Evolutionary conservation across 1,140 invertebrate species (phyloP).

Genomic region (Drosophila pallidifrons): DNA sequence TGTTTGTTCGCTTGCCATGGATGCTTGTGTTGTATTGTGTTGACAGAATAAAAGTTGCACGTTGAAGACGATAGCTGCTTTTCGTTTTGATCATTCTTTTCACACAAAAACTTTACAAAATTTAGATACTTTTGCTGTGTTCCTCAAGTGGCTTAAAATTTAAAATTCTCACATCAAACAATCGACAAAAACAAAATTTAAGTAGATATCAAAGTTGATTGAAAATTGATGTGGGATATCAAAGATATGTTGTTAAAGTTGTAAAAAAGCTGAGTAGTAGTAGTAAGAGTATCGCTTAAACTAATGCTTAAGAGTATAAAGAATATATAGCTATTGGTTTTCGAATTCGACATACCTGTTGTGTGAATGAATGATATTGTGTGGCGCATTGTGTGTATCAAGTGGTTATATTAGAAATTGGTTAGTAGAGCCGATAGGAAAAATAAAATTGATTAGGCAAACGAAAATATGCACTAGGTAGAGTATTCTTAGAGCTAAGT

Average conservation of each 20-base stretch:
- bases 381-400: constrained; percentile 13
- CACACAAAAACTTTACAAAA: constrained; percentile 23
- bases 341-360: constrained; percentile 37
- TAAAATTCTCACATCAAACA: constrained; percentile 36
- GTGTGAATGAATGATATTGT: constrained; percentile 42
- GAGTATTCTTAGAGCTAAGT: background rate
- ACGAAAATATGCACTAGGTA: background rate
- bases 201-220: constrained; percentile 9
- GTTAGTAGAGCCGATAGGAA: constrained; percentile 28
- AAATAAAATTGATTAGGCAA: constrained; percentile 10
- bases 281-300: constrained; percentile 51
- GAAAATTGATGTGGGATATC: constrained; percentile 31
- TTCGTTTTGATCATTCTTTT: constrained; percentile 28
- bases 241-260: constrained; percentile 57
- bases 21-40: constrained; percentile 27
- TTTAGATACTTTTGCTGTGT: constrained; percentile 30
- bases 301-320: constrained; percentile 57
- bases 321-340: constrained; percentile 34
- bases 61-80: constrained; percentile 41
- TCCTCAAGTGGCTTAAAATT: constrained; percentile 21
- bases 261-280: constrained; percentile 36
- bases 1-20: background rate
- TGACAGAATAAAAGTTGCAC: constrained; percentile 44
- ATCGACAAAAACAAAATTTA: constrained; percentile 28
- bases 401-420: constrained; percentile 11